Conservation (phyloP, 2,113 vertebrate genomes). For the Centropus bengalensis region DNA sequence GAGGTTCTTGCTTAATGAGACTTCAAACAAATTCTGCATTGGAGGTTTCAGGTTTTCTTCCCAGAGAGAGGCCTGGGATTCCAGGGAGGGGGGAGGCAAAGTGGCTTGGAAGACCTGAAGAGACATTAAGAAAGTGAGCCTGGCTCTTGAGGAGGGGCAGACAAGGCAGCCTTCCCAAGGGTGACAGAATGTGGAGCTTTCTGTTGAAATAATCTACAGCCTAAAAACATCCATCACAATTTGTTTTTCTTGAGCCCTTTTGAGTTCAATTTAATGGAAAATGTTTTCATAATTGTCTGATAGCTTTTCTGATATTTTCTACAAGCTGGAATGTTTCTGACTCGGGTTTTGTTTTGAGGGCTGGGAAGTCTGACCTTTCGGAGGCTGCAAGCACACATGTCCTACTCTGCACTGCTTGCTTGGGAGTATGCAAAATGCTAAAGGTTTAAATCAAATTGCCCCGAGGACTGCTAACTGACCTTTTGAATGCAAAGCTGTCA, state of each 20-base stretch:
- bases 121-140: constrained; percentile 2
- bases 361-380: neutral
- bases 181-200: constrained; percentile 11
- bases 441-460: constrained; percentile 56
- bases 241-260: constrained; percentile 28
- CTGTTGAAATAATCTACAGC: neutral
- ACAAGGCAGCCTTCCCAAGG: neutral
- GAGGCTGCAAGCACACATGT: neutral
- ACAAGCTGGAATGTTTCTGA: neutral
- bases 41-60: constrained; percentile 60
- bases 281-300: neutral
- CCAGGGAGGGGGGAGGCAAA: neutral
- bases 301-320: constrained; percentile 9
- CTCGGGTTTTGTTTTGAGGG: neutral
- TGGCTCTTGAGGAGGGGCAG: constrained; percentile 39
- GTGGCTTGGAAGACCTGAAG: neutral
- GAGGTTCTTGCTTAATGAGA: constrained; percentile 56
- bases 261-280: constrained; percentile 9
- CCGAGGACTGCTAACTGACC: constrained; percentile 53
- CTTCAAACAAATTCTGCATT: constrained; percentile 60
- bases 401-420: neutral
- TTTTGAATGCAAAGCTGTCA: constrained; percentile 60
- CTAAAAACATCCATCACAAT: neutral
- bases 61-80: constrained; percentile 43
- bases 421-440: constrained; percentile 22